These are phyloP conservation scores for Muscina levida DNA, from an alignment of 2,888 invertebrate genomes.

Conservation along the genomic window DNA sequence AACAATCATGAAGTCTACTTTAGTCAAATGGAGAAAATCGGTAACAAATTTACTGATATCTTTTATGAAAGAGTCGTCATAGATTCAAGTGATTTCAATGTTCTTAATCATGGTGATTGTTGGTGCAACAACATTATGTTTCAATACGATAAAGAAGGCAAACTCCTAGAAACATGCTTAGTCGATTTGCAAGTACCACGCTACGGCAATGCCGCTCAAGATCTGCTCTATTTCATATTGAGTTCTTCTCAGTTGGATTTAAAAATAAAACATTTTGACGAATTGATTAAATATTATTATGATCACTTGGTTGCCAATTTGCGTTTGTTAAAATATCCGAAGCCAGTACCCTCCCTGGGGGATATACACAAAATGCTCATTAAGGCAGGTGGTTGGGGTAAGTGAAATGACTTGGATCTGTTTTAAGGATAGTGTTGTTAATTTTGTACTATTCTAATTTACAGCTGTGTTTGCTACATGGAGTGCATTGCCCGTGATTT, in stretches of 20 bases:
- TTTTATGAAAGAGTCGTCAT: background rate
- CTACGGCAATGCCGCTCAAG: conserved; percentile 70
- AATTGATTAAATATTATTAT: conserved; percentile 69
- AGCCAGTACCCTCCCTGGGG: conserved; percentile 70
- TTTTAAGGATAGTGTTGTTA: background rate
- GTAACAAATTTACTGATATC: conserved; percentile 5
- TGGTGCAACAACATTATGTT: conserved; percentile 76
- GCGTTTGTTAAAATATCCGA: conserved; percentile 69
- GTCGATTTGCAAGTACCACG: conserved; percentile 73
- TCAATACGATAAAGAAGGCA: conserved; percentile 67
- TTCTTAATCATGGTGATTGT: conserved; percentile 76
- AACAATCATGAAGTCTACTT: conserved; percentile 32
- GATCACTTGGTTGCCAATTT: conserved; percentile 69
- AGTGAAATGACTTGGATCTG: conserved; percentile 9
- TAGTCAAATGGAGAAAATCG: conserved; percentile 9
- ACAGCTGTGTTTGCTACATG: conserved; percentile 69
- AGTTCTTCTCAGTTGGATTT: conserved; percentile 67
- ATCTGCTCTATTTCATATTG: conserved; percentile 68
- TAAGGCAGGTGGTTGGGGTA: conserved; percentile 71
- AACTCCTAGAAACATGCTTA: conserved; percentile 69
- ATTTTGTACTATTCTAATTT: too few relatives aligned
- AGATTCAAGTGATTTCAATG: conserved; percentile 66
- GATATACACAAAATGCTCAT: conserved; percentile 71
- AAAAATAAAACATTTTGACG: conserved; percentile 68
- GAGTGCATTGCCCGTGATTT: conserved; percentile 68